Percentiles rank a stretch among this genome's conserved stretches.
These are phyloP conservation scores for Heteronetta atricapilla DNA, from an alignment of 2,113 vertebrate species.

Conservation along the genomic window DNA sequence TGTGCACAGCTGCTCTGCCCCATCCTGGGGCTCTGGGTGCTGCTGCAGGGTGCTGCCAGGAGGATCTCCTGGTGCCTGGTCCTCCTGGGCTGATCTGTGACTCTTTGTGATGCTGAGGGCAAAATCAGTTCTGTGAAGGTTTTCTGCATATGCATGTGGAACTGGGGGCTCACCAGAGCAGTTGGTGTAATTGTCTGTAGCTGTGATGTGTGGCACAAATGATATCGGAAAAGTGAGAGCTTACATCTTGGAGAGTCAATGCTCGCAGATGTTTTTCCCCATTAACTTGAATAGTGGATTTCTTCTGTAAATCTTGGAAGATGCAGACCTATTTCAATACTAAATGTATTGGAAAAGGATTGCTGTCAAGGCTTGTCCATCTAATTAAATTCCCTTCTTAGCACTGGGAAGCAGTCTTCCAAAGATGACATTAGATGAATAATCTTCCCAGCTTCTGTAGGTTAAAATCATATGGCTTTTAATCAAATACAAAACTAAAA, in stretches of 20 bases:
- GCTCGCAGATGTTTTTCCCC: not conserved
- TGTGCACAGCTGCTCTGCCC: not conserved
- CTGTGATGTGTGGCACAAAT: not conserved
- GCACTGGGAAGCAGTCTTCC: constrained; percentile 7
- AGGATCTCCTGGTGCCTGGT: not conserved
- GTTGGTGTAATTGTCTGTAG: not conserved
- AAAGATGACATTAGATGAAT: constrained; percentile 21
- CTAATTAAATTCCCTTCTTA: constrained; percentile 64
- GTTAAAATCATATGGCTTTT: not conserved
- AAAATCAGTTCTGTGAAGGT: not conserved
- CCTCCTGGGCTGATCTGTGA: not conserved
- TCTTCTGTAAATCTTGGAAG: not conserved
- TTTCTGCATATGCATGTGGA: not conserved
- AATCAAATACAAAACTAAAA: not conserved
- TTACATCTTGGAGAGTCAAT: not conserved
- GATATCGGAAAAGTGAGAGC: not conserved
- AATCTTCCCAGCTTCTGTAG: not conserved
- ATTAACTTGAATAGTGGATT: not conserved
- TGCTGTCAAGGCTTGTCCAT: constrained; percentile 53
- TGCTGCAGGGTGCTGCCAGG: not conserved
- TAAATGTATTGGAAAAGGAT: constrained; percentile 53
- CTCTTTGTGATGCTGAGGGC: not conserved
- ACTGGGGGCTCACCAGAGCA: not conserved
- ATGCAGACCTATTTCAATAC: constrained; percentile 43
- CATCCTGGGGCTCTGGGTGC: not conserved